Evolutionary conservation across 2,888 invertebrate species (phyloP), one percentile per base, ranked within the genome.

Genomic region (Julus scandinavius): DNA sequence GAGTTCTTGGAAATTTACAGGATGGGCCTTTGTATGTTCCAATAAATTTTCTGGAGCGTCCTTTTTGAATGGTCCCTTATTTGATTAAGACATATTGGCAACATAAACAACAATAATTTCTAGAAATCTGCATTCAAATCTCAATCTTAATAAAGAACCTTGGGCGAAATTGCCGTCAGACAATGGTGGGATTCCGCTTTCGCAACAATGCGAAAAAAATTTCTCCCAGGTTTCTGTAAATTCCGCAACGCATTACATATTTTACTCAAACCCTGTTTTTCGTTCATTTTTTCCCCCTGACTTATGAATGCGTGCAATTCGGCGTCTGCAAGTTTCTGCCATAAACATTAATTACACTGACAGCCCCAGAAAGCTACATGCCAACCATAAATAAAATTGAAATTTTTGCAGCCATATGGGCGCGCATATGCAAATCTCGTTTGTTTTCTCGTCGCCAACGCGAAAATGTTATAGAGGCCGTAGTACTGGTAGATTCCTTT

Each of bases 261-360:
- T 80, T 38, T 80, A 1, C 20, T 54, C 54, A 54, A 11, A 2
- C n/a, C 54, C 15, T 15, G 54, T 54, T 54, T 54, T 54, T 54
- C 15, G 9, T 54, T 72, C 29, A 6, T 20, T 72, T 72, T 72
- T 72, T n/a, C 38, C 1, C 38, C 20, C 9, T 11, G 29, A 9
- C 41, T 45, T 45, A 45, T 45, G 41, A 45, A 45, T 45, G 41
- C 41, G 4, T 45, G 41, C 41, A 45, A 45, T 45, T 45, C 41
- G 41, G 54, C 54, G 54, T 9, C 54, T 54, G 54, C 54, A 54
- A 15, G 54, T 54, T 54, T 54, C 54, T 54, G 38, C 20, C 29
- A 80, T 80, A 80, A 80, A 80, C 80, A 80, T 80, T 80, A 80
- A 38, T 80, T 80, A 29, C 38, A 20, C 17, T 63, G 63, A 63